Evolutionary conservation across 2,113 vertebrate species (phyloP).

Genomic region (Pavo muticus): DNA sequence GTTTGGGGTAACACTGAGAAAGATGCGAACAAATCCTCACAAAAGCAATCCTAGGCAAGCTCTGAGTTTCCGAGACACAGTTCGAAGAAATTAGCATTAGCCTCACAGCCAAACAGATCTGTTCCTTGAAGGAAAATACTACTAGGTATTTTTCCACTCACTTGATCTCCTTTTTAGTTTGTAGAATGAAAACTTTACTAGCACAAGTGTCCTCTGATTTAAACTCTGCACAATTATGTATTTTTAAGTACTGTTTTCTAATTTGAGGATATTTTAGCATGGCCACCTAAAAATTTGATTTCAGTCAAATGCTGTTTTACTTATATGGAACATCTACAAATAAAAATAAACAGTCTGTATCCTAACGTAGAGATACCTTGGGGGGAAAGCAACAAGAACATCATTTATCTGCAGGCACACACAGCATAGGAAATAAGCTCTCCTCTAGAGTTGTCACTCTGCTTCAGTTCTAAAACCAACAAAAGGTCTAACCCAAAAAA

Average conservation of each 20-base stretch:
- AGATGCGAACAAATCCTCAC: not conserved
- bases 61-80: rapidly evolving
- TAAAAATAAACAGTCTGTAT: not conserved
- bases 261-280: not conserved
- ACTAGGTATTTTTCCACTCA: not conserved
- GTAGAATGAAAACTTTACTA: not conserved
- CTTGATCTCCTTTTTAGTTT: not conserved
- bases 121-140: not conserved
- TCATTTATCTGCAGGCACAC: not conserved
- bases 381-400: not conserved
- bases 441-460: not conserved
- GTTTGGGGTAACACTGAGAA: not conserved
- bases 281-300: not conserved
- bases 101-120: not conserved
- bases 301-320: not conserved
- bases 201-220: not conserved
- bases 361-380: not conserved
- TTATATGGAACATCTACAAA: not conserved
- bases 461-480: not conserved
- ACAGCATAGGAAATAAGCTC: rapidly evolving
- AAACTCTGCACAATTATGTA: not conserved
- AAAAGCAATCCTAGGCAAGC: not conserved
- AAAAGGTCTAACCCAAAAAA: not conserved
- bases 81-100: not conserved
- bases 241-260: not conserved